Evolutionary conservation across 1,140 invertebrate genomes (phyloP), one percentile per base, ranked within the genome.

Genomic region (Heterodera carotae): DNA sequence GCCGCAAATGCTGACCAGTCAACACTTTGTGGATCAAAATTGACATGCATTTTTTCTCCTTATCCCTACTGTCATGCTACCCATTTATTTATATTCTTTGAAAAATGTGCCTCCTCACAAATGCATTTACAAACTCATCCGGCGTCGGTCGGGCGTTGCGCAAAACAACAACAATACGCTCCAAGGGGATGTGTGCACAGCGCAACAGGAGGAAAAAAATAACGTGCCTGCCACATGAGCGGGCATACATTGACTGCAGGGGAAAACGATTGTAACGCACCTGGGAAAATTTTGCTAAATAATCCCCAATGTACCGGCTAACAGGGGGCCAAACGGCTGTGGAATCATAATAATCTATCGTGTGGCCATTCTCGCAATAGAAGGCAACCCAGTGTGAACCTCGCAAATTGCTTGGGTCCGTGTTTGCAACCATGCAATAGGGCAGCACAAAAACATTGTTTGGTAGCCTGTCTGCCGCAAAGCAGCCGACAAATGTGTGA

Each of bases 21-120:
- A 31, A 78, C 43, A 25, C 22, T 5, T 22, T 8, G 18, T 76
- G 76, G 76, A 34, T 77, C 36, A 60, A 77, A 77, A 18, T 53
- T 22, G n/a, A 77, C 33, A 77, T 77, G 76, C 75, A 77, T 74
- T 74, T 62, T 73, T 62, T 39, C 10, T 39, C 10, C 4, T 39
- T 39, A 6, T 39, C 10, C 4, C 10, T 39, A 39, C 10, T 39
- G 4, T 39, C 36, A 39, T 39, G 36, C 36, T 39, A 39, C n/a
- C n/a, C n/a, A n/a, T n/a, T n/a, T n/a, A n/a, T 39, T 39, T 39
- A 39, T 39, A 39, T 39, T 39, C 36, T 39, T n/a, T n/a, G n/a
- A 39, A 39, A 39, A 10, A 39, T 39, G 4, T 39, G 4, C 10
- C 10, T 10, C 10, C 36, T 4, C 10, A 10, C 36, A 39, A 39